Conservation (phyloP, 53 echinoderm and acorn worm species). For the Henricia sp. region DNA sequence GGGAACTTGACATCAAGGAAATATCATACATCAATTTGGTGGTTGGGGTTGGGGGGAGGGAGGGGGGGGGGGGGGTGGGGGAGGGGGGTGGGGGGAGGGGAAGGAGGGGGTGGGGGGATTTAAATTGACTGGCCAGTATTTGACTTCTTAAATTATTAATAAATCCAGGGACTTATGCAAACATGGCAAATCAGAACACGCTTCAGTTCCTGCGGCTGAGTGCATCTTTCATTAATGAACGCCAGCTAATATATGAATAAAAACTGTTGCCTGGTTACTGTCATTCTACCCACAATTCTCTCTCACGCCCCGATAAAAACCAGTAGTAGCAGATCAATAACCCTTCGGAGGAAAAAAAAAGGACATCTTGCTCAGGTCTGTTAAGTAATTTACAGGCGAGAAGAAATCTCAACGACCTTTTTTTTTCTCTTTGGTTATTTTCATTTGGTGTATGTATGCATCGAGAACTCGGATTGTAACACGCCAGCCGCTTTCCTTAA, state of each 20-base stretch:
- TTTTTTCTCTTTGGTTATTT: not conserved
- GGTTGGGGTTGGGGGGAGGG: too few relatives aligned
- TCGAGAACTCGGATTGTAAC: slow-evolving; percentile 4
- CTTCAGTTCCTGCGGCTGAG: slow-evolving; percentile 7
- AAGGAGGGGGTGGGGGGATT: slow-evolving; percentile 15
- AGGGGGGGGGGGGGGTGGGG: not conserved
- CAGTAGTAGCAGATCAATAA: slow-evolving; percentile 28
- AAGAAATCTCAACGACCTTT: slow-evolving; percentile 22
- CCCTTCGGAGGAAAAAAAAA: not conserved
- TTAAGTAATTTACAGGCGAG: slow-evolving; percentile 8
- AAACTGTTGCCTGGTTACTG: slow-evolving; percentile 28
- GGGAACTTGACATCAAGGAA: slow-evolving; percentile 31
- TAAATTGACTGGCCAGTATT: slow-evolving; percentile 11
- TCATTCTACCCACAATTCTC: slow-evolving; percentile 26
- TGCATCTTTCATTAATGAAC: slow-evolving; percentile 6
- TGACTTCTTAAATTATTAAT: slow-evolving; percentile 52
- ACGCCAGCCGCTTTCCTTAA: slow-evolving; percentile 1
- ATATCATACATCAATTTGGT: slow-evolving; percentile 38
- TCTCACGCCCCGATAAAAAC: not conserved
- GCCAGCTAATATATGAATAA: not conserved
- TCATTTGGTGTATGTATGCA: slow-evolving; percentile 6
- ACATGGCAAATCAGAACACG: slow-evolving; percentile 27
- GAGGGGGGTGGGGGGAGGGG: not conserved
- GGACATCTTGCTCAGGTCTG: not conserved
- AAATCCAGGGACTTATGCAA: slow-evolving; percentile 16